A percentile compares a stretch with the other conserved stretches of the same genome.
phyloP scores from a whole-genome alignment of 2,888 invertebrate genomes.

The Nudaria mundana region DNA sequence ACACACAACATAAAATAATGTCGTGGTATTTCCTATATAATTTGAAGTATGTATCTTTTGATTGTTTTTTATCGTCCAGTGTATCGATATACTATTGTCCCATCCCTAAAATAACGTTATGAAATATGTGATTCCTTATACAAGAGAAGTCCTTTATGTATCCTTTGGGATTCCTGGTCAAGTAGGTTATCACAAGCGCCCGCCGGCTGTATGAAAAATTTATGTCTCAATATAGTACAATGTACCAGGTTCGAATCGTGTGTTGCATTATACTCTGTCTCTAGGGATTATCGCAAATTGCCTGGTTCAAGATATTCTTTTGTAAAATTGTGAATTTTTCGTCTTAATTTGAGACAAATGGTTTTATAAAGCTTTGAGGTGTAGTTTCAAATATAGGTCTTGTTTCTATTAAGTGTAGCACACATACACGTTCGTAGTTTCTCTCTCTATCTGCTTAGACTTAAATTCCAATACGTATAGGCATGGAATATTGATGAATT shows the following conservation, averaged over 20 bases:
- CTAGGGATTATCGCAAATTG: slow-evolving; percentile 40
- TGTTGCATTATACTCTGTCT: slow-evolving; percentile 56
- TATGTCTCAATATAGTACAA: slow-evolving; percentile 76
- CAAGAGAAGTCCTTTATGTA: slow-evolving; percentile 79
- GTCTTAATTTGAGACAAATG: background rate
- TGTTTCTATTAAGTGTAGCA: background rate
- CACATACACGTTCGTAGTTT: no score
- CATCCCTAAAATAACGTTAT: slow-evolving; percentile 59
- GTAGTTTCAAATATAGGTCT: background rate
- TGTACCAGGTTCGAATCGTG: slow-evolving; percentile 55
- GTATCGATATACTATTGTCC: slow-evolving; percentile 23
- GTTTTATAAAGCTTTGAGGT: background rate
- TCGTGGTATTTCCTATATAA: no score
- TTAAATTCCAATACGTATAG: no score
- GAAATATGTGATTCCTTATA: slow-evolving; percentile 81
- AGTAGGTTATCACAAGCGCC: slow-evolving; percentile 78
- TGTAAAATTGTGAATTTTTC: slow-evolving; percentile 1
- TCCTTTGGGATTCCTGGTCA: slow-evolving; percentile 75
- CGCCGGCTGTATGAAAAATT: slow-evolving; percentile 78
- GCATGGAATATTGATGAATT: no score
- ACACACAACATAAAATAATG: no score
- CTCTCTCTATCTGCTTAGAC: no score
- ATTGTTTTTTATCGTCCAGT: no score
- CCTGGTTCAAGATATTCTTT: slow-evolving; percentile 9
- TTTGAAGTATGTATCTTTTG: no score